These are phyloP conservation scores for Pteropus alecto DNA, from an alignment of 2,113 vertebrate species.

Conservation along the genomic window DNA sequence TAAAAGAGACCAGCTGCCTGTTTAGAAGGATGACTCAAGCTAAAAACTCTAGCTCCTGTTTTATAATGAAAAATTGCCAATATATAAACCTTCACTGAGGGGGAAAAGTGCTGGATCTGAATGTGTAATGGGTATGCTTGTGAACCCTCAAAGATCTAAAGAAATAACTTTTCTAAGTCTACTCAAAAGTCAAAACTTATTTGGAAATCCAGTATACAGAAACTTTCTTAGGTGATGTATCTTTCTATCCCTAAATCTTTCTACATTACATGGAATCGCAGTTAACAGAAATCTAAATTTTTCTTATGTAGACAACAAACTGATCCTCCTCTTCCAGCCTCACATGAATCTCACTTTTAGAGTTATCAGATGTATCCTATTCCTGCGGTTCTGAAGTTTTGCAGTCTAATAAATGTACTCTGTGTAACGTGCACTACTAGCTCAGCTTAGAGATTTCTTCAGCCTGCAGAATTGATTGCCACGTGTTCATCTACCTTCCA, in stretches of 20 bases:
- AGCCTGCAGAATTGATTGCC: background rate
- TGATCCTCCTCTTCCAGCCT: background rate
- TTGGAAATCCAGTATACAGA: background rate
- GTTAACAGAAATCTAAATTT: background rate
- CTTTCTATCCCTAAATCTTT: background rate
- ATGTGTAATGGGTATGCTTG: background rate
- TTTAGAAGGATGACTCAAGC: conserved; percentile 57
- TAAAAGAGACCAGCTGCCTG: conserved; percentile 69
- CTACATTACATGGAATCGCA: background rate
- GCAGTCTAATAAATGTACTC: background rate
- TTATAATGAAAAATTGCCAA: conserved; percentile 36
- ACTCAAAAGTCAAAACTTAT: background rate
- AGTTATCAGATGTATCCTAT: background rate
- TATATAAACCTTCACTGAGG: background rate
- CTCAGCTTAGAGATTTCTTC: background rate
- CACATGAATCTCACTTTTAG: background rate
- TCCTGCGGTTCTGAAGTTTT: background rate
- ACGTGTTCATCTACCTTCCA: background rate
- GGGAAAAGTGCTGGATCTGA: background rate
- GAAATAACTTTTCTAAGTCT: background rate
- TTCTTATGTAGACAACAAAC: background rate
- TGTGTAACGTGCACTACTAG: too few relatives aligned
- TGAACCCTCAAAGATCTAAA: background rate
- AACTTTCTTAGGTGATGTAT: background rate
- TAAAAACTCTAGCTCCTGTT: conserved; percentile 48